Conservation (phyloP, 2,113 vertebrate species). For the Puntigrus tetrazona region DNA sequence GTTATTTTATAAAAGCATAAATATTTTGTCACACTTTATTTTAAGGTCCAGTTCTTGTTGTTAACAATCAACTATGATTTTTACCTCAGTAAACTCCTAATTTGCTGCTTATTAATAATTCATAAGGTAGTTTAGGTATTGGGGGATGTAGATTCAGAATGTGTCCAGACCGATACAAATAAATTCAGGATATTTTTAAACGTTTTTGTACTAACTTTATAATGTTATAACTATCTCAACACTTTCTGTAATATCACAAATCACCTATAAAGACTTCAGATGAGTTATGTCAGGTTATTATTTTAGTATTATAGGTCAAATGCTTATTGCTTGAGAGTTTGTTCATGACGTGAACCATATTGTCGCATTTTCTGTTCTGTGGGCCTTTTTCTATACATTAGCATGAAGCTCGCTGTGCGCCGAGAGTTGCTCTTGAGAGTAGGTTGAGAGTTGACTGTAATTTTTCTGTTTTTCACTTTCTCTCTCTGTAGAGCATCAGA, state of each 20-base stretch:
- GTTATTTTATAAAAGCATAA: background rate
- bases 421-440: background rate
- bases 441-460: constrained; percentile 29
- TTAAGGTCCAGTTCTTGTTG: too few species aligned
- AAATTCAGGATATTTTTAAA: background rate
- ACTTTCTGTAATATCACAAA: background rate
- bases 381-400: constrained; percentile 11
- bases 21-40: too few species aligned
- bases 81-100: too few species aligned
- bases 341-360: background rate
- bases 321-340: background rate
- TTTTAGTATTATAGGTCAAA: background rate
- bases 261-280: background rate
- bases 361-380: background rate
- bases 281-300: background rate
- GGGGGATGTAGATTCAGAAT: background rate
- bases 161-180: background rate
- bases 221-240: background rate
- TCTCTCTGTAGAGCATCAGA: constrained; percentile 14
- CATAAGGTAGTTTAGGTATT: too few species aligned
- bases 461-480: constrained; percentile 37
- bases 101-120: too few species aligned
- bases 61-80: too few species aligned
- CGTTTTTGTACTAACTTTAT: background rate
- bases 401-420: background rate